Percentiles rank a stretch among this genome's conserved stretches.
phyloP scores from a whole-genome alignment of 2,113 vertebrate species.

The Gavialis gangeticus region DNA sequence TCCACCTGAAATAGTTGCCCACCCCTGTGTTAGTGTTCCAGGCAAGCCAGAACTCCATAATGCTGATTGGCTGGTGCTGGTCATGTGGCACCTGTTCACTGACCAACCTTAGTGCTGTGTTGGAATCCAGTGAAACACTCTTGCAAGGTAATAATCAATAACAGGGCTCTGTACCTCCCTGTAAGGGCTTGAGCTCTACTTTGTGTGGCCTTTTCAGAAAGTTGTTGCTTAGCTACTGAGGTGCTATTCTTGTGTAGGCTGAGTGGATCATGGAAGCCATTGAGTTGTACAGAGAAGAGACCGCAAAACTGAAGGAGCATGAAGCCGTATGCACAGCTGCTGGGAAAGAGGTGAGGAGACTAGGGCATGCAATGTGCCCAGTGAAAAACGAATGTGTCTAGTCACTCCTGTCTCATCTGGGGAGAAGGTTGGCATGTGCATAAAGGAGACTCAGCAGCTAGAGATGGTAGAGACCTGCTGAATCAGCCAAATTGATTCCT shows the following conservation, averaged over 20 bases:
- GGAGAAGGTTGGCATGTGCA: neutral
- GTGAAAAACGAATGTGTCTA: neutral
- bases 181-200: neutral
- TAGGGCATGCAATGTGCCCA: neutral
- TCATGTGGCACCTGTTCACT: neutral
- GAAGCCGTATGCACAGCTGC: conserved; percentile 85
- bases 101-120: neutral
- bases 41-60: neutral
- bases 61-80: neutral
- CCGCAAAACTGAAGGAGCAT: conserved; percentile 87
- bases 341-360: conserved; percentile 88
- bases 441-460: neutral
- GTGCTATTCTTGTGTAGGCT: conserved; percentile 78
- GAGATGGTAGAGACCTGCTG: neutral
- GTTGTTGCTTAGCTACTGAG: neutral
- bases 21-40: too few species aligned
- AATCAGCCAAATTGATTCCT: neutral
- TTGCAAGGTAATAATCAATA: neutral
- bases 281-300: conserved; percentile 91
- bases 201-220: neutral
- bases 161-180: neutral
- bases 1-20: too few species aligned
- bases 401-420: neutral
- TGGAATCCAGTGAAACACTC: neutral
- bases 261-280: conserved; percentile 97